Percentiles rank a stretch among this genome's conserved stretches.
Evolutionary conservation across 2,797 vertebrate species (phyloP).

Genomic region (Bufotes viridis): DNA sequence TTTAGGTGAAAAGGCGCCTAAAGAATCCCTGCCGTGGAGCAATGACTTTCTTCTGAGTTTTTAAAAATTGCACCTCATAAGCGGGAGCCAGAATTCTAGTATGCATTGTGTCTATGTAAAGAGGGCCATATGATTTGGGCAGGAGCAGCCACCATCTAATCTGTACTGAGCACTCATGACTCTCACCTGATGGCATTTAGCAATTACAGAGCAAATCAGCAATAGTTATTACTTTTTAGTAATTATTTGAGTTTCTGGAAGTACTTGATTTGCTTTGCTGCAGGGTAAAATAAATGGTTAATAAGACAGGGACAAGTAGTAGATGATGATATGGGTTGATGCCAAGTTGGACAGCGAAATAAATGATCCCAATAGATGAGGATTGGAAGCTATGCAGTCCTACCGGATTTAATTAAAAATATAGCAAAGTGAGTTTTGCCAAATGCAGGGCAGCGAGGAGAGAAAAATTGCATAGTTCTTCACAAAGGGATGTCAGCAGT

Average conservation of each 20-base stretch:
- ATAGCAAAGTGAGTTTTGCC: background rate
- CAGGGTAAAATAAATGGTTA: background rate
- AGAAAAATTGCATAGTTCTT: background rate
- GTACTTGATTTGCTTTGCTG: background rate
- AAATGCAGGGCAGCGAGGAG: background rate
- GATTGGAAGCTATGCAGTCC: background rate
- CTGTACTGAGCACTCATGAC: too few species aligned
- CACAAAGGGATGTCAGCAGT: background rate
- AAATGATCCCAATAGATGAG: background rate
- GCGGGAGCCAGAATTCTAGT: too few species aligned
- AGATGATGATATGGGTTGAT: background rate
- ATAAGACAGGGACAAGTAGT: background rate
- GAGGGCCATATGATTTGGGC: too few species aligned
- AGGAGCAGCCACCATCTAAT: too few species aligned
- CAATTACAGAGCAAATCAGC: background rate
- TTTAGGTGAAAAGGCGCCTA: too few species aligned
- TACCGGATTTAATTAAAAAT: slow-evolving; percentile 7
- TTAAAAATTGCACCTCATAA: too few species aligned
- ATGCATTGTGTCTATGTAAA: too few species aligned
- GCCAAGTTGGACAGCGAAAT: background rate
- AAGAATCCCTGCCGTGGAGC: too few species aligned
- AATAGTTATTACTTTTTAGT: background rate
- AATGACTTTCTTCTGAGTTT: too few species aligned
- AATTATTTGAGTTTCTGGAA: background rate
- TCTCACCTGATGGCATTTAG: background rate